Evolutionary conservation across 2,113 vertebrate species (phyloP), one percentile per base, ranked within the genome.

Genomic region (Menidia beryllina): DNA sequence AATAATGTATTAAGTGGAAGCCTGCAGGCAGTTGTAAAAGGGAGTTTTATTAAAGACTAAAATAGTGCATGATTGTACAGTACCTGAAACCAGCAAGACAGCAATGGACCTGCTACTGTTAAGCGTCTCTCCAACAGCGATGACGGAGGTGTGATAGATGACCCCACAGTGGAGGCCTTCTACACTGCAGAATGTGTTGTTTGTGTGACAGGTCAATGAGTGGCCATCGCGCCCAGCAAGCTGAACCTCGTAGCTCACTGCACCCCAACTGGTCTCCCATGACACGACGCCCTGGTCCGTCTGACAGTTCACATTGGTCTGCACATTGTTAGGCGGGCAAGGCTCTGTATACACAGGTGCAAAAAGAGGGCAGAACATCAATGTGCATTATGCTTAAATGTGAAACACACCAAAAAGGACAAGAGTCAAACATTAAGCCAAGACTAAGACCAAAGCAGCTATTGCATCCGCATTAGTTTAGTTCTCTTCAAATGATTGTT

Each of bases 111-210:
- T 3, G 3, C 53, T 83, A 38, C 93, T 94, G 81, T 89, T 91
- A 39, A 87, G 65, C 0, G 9, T 77, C 7, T 58, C 34, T 43
- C 92, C 92, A 1, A 90, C 25, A 4, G 92, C 89, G 7, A 64
- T 48, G 17, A 92, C 89, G 0, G 0, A 34, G 41, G 81, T 75
- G 68, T 87, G 34, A 47, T 95, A 94, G 49, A 69, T 3, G 0
- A 81, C 56, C 2, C 93, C 94, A 47, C 94, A 95, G 52, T 89
- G 86, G n/a, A 95, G 83, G 10, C 69, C 86, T 1, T 61, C 5
- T 7, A 93, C n/a, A 1, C 25, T 57, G 63, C 94, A 95, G 82
- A 63, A 88, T 0, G 89, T 89, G 1, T 67, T 19, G 1, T 27
- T 69, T 0, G 83, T 88, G 65, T 66, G 38, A 71, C 92, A 93